Conservation (phyloP, 2,113 vertebrate species). For the Rhipidura dahli region DNA sequence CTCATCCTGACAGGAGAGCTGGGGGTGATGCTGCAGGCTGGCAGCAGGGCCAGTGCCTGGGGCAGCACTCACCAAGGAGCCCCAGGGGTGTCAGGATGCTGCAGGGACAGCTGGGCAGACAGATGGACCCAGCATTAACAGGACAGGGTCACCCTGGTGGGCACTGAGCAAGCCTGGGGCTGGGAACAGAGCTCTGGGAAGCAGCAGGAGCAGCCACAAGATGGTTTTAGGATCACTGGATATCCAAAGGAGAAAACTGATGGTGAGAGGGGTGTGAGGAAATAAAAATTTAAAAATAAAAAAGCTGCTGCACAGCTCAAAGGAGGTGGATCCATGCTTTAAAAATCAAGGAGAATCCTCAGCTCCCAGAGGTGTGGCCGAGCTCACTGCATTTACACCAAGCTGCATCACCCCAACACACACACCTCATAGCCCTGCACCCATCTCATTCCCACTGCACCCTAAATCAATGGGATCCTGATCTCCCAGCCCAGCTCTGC, state of each 20-base stretch:
- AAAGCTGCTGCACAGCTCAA: background rate
- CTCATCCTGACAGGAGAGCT: accelerated
- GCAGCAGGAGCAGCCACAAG: background rate
- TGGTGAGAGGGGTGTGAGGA: accelerated
- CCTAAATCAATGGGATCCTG: accelerated
- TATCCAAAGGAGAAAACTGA: background rate
- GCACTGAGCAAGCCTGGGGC: background rate
- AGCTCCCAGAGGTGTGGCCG: background rate
- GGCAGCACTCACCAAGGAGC: background rate
- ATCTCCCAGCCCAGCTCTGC: background rate
- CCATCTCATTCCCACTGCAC: background rate
- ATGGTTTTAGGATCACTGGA: accelerated
- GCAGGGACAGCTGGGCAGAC: background rate
- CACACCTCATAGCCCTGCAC: too few relatives aligned
- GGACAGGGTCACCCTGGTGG: background rate
- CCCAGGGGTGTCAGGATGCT: background rate
- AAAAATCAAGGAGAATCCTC: background rate
- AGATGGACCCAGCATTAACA: background rate
- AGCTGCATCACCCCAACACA: accelerated
- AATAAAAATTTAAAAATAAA: too few relatives aligned
- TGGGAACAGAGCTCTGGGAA: background rate
- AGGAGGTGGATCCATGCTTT: background rate
- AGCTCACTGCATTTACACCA: background rate
- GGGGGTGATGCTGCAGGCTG: background rate
- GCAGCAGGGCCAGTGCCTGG: background rate